These are phyloP conservation scores for Drosophila persimilis DNA, from an alignment of 1,140 invertebrate species.

Conservation along the genomic window DNA sequence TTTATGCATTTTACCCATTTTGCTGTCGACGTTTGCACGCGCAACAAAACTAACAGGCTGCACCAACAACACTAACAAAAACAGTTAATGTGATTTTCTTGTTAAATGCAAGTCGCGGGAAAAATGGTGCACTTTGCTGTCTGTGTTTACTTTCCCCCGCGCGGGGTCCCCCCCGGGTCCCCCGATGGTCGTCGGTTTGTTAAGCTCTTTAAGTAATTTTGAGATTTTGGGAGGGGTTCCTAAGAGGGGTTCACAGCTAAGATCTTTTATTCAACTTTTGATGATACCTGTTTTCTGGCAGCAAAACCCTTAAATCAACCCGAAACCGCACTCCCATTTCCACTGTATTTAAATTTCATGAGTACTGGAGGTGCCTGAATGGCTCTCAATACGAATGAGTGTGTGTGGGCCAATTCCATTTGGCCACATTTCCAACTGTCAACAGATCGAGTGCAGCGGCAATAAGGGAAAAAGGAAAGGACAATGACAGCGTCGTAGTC, in stretches of 20 bases:
- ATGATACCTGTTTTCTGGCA: background rate
- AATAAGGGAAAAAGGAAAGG: background rate
- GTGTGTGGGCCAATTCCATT: conserved; percentile 4
- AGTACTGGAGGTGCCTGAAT: too few relatives aligned
- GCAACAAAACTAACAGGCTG: conserved; percentile 29
- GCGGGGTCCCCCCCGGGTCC: too few relatives aligned
- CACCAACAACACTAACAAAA: conserved; percentile 18
- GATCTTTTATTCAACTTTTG: too few relatives aligned
- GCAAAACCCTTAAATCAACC: background rate
- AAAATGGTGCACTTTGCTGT: conserved; percentile 48
- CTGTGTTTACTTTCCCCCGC: conserved; percentile 1
- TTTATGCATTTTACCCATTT: conserved; percentile 69
- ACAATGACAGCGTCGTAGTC: background rate
- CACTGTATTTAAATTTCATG: too few relatives aligned
- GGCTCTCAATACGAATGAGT: too few relatives aligned
- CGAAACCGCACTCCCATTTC: background rate
- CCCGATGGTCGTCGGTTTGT: conserved; percentile 25
- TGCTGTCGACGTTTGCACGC: conserved; percentile 37
- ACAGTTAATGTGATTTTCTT: conserved; percentile 67
- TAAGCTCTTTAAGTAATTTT: conserved; percentile 13
- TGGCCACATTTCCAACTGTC: conserved; percentile 41
- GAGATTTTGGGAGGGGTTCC: too few relatives aligned
- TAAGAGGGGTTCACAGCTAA: too few relatives aligned
- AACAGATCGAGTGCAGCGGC: conserved; percentile 44
- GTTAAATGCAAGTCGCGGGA: conserved; percentile 42